These are phyloP conservation scores for Drosophila multiciliata DNA, from an alignment of 2,888 invertebrate genomes.

Conservation along the genomic window DNA sequence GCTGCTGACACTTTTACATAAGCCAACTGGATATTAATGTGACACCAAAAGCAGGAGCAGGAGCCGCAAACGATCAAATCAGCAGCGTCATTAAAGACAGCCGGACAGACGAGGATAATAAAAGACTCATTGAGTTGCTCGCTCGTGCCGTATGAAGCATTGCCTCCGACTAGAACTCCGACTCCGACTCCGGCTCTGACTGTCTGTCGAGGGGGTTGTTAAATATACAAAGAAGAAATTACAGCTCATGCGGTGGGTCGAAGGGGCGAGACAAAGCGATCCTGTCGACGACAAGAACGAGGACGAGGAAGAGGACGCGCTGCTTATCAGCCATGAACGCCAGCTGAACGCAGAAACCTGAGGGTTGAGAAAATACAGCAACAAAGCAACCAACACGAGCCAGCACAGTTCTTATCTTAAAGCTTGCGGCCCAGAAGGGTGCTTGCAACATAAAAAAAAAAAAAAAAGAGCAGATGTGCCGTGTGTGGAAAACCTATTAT, in stretches of 20 bases:
- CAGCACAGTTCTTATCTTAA: conserved; percentile 70
- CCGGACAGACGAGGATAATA: conserved; percentile 31
- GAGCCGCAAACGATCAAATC: conserved; percentile 57
- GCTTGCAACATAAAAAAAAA: conserved; percentile 11
- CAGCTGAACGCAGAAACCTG: conserved; percentile 38
- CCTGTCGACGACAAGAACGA: conserved; percentile 54
- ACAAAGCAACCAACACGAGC: conserved; percentile 28
- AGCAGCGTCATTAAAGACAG: conserved; percentile 33
- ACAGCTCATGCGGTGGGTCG: conserved; percentile 58
- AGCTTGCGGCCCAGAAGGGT: conserved; percentile 61
- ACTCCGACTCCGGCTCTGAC: conserved; percentile 8
- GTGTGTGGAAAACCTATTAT: conserved; percentile 23
- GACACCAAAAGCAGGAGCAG: conserved; percentile 23
- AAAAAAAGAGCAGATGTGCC: conserved; percentile 75
- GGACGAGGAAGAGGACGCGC: conserved; percentile 16
- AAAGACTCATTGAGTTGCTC: conserved; percentile 29
- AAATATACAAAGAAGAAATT: conserved; percentile 54
- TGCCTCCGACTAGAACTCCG: conserved; percentile 14
- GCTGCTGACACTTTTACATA: conserved; percentile 53
- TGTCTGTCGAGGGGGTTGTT: conserved; percentile 55
- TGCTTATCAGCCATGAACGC: conserved; percentile 70
- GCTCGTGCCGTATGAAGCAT: conserved; percentile 64
- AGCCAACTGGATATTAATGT: conserved; percentile 27
- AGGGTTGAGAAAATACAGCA: conserved; percentile 55
- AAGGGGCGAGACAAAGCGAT: conserved; percentile 68